A percentile compares a stretch with the other conserved stretches of the same genome.
These are phyloP conservation scores for Papilio gigon DNA, from an alignment of 2,888 invertebrate genomes.

Conservation along the genomic window DNA sequence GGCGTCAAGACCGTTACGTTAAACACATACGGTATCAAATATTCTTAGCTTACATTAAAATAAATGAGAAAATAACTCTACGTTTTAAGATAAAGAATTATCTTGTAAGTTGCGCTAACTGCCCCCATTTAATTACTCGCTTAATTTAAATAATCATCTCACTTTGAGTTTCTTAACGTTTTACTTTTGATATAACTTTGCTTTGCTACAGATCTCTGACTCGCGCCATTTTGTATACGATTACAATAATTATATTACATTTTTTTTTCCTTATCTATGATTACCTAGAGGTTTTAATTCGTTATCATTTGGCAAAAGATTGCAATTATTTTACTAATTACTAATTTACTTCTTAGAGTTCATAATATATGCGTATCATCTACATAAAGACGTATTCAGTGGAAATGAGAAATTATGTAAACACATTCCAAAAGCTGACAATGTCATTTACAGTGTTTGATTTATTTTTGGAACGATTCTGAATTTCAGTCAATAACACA, in stretches of 20 bases:
- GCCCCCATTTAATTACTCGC: conserved; percentile 36
- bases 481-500: too few relatives aligned
- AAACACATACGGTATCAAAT: conserved; percentile 5
- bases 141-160: conserved; percentile 38
- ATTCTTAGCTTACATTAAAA: conserved; percentile 25
- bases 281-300: too few relatives aligned
- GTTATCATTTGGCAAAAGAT: neutral
- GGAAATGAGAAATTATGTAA: too few relatives aligned
- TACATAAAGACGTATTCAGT: neutral
- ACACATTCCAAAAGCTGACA: too few relatives aligned
- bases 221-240: neutral
- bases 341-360: too few relatives aligned
- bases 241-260: conserved; percentile 5
- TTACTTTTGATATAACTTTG: conserved; percentile 29
- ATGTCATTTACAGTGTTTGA: too few relatives aligned
- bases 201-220: neutral
- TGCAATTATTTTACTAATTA: conserved; percentile 29
- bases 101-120: conserved; percentile 38
- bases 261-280: too few relatives aligned
- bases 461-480: too few relatives aligned
- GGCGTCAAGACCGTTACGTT: conserved; percentile 16
- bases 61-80: conserved; percentile 38
- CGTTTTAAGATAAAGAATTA: conserved; percentile 34
- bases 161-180: conserved; percentile 27
- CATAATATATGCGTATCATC: too few relatives aligned